Conservation (phyloP, 2,888 invertebrate genomes). For the Zeuzera pyrina region DNA sequence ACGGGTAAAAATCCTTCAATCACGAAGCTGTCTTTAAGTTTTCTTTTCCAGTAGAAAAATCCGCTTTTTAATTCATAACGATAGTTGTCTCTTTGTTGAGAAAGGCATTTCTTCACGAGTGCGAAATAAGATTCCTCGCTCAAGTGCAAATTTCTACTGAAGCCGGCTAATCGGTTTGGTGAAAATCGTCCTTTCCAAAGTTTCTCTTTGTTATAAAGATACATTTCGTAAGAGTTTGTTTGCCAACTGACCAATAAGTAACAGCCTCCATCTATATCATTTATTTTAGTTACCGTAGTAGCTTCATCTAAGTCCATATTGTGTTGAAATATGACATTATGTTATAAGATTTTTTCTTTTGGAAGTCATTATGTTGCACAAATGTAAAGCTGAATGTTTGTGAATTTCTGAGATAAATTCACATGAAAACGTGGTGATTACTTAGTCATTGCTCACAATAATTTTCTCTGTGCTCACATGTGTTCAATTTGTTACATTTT, state of each 20-base stretch:
- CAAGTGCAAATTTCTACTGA: conserved; percentile 42
- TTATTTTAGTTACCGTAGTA: conserved; percentile 40
- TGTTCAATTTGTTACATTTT: too few species aligned
- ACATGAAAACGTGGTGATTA: too few species aligned
- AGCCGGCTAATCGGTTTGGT: conserved; percentile 34
- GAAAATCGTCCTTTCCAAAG: conserved; percentile 49
- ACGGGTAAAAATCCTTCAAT: conserved; percentile 52
- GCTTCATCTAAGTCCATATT: conserved; percentile 39
- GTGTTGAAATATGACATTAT: too few species aligned
- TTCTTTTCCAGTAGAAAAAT: conserved; percentile 53
- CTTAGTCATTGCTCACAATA: too few species aligned
- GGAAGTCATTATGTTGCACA: too few species aligned
- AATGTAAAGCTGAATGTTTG: too few species aligned
- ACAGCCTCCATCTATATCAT: conserved; percentile 25
- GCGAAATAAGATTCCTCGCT: conserved; percentile 30
- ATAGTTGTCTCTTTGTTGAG: conserved; percentile 34
- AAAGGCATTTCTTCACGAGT: conserved; percentile 31
- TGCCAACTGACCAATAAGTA: conserved; percentile 47
- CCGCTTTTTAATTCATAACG: conserved; percentile 43
- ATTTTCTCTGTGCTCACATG: too few species aligned
- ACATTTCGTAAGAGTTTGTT: conserved; percentile 40
- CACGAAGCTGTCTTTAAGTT: conserved; percentile 22
- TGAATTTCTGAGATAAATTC: too few species aligned
- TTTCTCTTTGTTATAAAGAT: conserved; percentile 31
- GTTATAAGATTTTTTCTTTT: too few species aligned